These are phyloP conservation scores for Rhynchonycteris naso DNA, from an alignment of 2,797 vertebrate species.

Conservation along the genomic window DNA sequence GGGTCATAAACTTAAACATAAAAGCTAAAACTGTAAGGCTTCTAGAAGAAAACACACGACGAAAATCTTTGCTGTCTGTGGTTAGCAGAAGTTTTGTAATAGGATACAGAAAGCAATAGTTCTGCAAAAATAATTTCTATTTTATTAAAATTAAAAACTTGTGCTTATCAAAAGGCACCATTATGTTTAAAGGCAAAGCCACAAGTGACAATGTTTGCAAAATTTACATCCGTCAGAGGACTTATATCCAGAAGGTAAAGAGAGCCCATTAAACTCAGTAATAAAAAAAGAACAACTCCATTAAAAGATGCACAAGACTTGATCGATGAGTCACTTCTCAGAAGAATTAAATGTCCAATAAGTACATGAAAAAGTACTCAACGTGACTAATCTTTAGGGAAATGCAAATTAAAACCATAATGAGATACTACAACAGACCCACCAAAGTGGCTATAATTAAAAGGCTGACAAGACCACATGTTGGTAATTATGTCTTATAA, in stretches of 20 bases:
- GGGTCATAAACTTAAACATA: neutral
- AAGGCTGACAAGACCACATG: neutral
- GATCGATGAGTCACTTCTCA: neutral
- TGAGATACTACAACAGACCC: neutral
- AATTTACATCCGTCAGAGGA: neutral
- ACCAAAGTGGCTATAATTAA: neutral
- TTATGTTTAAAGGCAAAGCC: conserved; percentile 35
- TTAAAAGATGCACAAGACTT: neutral
- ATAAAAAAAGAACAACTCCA: neutral
- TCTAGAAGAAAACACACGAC: conserved; percentile 1
- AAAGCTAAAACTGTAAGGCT: conserved; percentile 24
- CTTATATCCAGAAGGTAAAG: neutral
- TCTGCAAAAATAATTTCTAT: neutral
- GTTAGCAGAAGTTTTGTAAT: neutral
- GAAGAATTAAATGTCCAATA: conserved; percentile 21
- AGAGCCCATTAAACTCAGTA: neutral
- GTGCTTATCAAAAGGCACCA: conserved; percentile 9
- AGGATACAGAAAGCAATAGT: neutral
- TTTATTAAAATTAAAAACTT: conserved; percentile 41
- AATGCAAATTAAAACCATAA: neutral
- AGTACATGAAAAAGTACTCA: neutral
- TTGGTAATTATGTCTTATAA: neutral
- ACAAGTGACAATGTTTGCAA: conserved; percentile 13
- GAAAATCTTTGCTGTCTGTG: neutral
- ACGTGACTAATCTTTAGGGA: neutral